Evolutionary conservation across 2,888 invertebrate species (phyloP), one percentile per base, ranked within the genome.

Genomic region (Invenusta paracnida): DNA sequence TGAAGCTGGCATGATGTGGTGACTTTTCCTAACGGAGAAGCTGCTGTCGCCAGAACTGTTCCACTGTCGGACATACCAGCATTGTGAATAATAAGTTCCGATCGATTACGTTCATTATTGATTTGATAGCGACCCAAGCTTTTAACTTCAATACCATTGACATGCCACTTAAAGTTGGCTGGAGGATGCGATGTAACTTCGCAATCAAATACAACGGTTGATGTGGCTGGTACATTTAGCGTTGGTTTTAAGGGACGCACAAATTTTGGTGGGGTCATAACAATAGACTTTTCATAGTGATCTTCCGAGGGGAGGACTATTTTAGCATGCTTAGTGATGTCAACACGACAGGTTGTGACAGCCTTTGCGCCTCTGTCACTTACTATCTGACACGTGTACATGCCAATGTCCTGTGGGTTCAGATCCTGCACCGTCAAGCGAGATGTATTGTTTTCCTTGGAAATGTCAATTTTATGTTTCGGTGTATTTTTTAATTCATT

Each of bases 351-450:
- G 2, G 27, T 67, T 29, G 85, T 81, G 13, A 83, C 31, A 2
- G 67, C 29, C 67, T 29, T 48, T 83, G 29, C 27, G 11, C 85
- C 81, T 11, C 25, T 1, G 5, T 73, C 73, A 84, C 83, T 96
- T 85, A 94, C 93, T 0, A 96, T 96, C 90, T 96, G 95, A 89
- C 96, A 96, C 0, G 95, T 95, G 91, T 96, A 96, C 0, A 95
- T 95, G 29, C 96, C 96, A 29, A 79, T 85, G 67, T 85, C 85
- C 25, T 79, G 25, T 85, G 29, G 28, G 48, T 73, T 2, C 2
- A 85, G 27, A 23, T 85, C 67, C 11, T 81, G 28, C 1, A 85
- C 29, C 1, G 27, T 29, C 1, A 85, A 25, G 29, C 29, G 28
- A 28, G 85, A 85, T 5, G 28, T 25, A 27, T n/a, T 11, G 27